Conservation (phyloP, 2,797 vertebrate species). For the Pangasius djambal region DNA sequence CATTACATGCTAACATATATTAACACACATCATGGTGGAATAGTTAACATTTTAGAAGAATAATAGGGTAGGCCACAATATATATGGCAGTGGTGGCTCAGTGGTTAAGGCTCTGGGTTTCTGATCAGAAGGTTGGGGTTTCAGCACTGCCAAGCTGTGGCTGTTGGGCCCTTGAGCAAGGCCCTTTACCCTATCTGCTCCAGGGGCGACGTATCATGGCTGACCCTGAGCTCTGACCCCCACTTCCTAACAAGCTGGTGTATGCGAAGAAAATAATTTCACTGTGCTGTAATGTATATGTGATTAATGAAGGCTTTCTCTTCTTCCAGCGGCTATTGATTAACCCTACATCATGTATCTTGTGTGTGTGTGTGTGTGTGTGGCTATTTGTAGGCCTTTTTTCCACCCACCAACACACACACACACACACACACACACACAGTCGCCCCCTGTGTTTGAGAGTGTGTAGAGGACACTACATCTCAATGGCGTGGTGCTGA, state of each 20-base stretch:
- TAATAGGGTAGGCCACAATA: neutral
- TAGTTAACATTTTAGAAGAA: neutral
- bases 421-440: constrained; percentile 1
- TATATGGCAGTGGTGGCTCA: neutral
- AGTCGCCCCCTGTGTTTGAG: constrained; percentile 15
- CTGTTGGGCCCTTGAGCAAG: neutral
- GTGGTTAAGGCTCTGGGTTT: neutral
- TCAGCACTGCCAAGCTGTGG: neutral
- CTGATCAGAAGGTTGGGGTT: neutral
- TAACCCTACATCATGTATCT: neutral
- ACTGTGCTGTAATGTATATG: neutral
- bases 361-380: neutral
- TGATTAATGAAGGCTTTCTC: neutral
- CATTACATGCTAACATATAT: neutral
- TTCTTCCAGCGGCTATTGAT: neutral
- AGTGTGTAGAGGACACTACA: constrained; percentile 7
- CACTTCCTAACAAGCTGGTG: neutral
- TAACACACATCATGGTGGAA: neutral
- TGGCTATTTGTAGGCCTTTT: constrained; percentile 11
- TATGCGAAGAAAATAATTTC: neutral
- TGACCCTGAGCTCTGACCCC: neutral
- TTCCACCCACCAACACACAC: neutral
- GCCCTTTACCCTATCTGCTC: neutral
- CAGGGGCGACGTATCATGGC: neutral
- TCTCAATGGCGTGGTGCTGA: constrained; percentile 50